Base-by-base conservation (phyloP, 2,113 vertebrate genomes). In the Gadus macrocephalus region DNA sequence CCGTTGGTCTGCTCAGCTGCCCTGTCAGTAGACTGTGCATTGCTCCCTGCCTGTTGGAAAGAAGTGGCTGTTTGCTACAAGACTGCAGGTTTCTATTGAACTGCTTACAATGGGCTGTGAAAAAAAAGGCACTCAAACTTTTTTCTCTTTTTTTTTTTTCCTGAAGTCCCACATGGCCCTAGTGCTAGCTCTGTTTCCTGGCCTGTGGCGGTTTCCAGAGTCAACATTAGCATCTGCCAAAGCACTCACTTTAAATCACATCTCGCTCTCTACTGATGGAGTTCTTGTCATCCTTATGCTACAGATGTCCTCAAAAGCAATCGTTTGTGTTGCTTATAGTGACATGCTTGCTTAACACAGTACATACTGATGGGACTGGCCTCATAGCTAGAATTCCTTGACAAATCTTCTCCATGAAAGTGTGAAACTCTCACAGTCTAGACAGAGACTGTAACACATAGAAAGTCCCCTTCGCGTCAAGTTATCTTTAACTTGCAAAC, bases 81-180 rank as follows among this genome's bases (percentile, higher is more conserved):
- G 60, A 79, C 88, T 83, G 81, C 85, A 78, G 81, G 85, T 81
- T 86, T 83, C 86, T 91, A 84, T 89, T 92, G 91, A 86, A 90
- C 88, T 90, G 83, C 90, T 91, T 91, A 90, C 89, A 91, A 91
- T 82, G 78, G 83, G 78, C 85, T 86, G 88, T 89, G 90, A 89
- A 88, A 87, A 74, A 64, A 90, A 84, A 74, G 59, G 49, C 12
- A 74, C 80, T 83, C 78, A 79, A 90, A 89, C 81, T 80, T 75
- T 77, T 69, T 31, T 49, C 68, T 71, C 62, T 78, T 76, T 87
- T 87, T 75, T 67, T 71, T 60, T 25, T 64, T 35, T n/a, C n/a
- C 78, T 81, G 81, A 85, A 78, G 83, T 92, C 87, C 90, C 88
- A 89, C 92, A 93, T 90, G 92, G 91, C 91, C 91, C 92, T 93